Base-by-base conservation (phyloP, 2,797 vertebrate species). In the Anas bahamensis region DNA sequence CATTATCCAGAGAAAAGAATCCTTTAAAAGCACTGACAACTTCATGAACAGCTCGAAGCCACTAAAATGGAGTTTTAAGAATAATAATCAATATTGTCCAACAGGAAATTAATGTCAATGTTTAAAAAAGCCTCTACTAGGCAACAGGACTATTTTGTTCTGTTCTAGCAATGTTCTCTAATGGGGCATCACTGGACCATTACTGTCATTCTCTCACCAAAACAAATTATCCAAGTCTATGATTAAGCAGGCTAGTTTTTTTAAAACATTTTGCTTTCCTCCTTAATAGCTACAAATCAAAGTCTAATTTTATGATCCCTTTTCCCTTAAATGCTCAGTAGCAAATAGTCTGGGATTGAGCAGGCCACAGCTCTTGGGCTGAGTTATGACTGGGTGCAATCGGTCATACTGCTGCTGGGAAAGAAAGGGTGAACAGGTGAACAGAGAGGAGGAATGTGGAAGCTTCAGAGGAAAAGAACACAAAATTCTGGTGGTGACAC, bases 51-150 rank as follows among this genome's bases (percentile, higher is more conserved):
- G 41, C 42, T 74, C 48, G 59, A 70, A 91, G 83, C n/a, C 39
- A 80, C 41, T 72, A 57, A 87, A 87, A 88, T 22, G 11, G 35
- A 85, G 13, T 76, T 61, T 29, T 53, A 91, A 85, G 69, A 95
- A 80, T 53, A 90, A 79, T 71, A 80, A 92, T 80, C 91, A 77
- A 72, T 93, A 83, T 56, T 72, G 59, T 81, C 69, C 82, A 83
- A 87, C 35, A 85, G 76, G 82, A 95, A 92, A 91, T 78, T 56
- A 83, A 83, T 63, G 76, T 17, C 69, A 53, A 31, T n/a, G 31
- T 73, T 77, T 7, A 31, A 53, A 86, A 42, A 68, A 53, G 35
- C 46, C 11, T 88, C 57, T 88, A 65, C 35, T 53, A 80, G 33
- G 70, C 68, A 93, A 85, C 41, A 77, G 31, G 26, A 33, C 24